Conservation (phyloP, 1,140 invertebrate genomes). For the Aricia agestis region DNA sequence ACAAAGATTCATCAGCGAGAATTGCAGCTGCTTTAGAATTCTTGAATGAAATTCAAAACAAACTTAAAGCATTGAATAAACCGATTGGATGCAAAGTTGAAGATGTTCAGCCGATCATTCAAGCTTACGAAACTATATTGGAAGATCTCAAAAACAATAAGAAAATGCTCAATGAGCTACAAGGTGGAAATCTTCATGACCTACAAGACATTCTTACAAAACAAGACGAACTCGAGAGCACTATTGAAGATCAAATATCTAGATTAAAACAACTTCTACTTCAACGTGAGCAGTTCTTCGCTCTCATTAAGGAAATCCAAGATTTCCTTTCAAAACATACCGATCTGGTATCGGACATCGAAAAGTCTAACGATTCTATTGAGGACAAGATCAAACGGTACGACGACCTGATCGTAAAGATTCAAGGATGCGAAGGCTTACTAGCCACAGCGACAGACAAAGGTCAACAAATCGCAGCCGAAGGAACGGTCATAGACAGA, state of each 20-base stretch:
- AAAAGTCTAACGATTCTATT: conserved; percentile 85
- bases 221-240: conserved; percentile 88
- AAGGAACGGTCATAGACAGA: conserved; percentile 89
- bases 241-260: conserved; percentile 89
- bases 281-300: conserved; percentile 90
- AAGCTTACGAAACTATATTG: conserved; percentile 87
- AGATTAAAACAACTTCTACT: conserved; percentile 85
- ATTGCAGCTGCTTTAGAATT: conserved; percentile 88
- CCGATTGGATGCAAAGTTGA: conserved; percentile 90
- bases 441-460: conserved; percentile 91
- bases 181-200: conserved; percentile 84
- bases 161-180: conserved; percentile 85
- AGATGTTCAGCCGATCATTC: conserved; percentile 87
- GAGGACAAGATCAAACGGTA: conserved; percentile 93
- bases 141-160: conserved; percentile 89
- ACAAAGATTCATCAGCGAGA: conserved; percentile 85
- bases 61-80: conserved; percentile 88
- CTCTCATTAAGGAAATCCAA: conserved; percentile 90
- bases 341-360: conserved; percentile 89
- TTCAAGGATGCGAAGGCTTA: conserved; percentile 92
- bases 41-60: conserved; percentile 86
- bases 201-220: conserved; percentile 86
- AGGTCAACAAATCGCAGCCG: conserved; percentile 92
- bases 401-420: conserved; percentile 88
- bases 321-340: conserved; percentile 92